Evolutionary conservation across 2,797 vertebrate genomes (phyloP).

Genomic region (Argyrosomus regius): DNA sequence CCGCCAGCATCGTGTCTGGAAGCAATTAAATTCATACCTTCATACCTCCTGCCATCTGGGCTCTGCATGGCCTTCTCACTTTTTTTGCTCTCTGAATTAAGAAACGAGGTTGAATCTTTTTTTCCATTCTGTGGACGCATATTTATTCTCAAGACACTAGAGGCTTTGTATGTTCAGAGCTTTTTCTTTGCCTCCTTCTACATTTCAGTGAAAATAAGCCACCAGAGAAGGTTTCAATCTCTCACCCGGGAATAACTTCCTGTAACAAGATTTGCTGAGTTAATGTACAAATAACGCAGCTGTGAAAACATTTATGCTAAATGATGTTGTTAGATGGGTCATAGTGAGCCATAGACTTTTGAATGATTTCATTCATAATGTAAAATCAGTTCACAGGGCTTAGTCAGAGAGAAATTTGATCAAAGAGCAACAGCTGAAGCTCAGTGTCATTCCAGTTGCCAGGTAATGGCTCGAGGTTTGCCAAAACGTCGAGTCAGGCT

Average conservation of each 20-base stretch:
- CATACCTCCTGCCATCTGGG: constrained; percentile 81
- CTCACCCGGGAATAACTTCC: constrained; percentile 65
- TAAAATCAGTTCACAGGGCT: constrained; percentile 25
- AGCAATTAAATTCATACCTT: constrained; percentile 84
- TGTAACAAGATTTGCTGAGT: constrained; percentile 66
- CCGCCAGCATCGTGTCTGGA: constrained; percentile 72
- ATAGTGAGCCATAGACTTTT: constrained; percentile 16
- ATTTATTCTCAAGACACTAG: constrained; percentile 76
- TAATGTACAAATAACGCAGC: constrained; percentile 72
- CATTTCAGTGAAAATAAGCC: constrained; percentile 69
- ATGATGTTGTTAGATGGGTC: constrained; percentile 40
- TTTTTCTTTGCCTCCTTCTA: constrained; percentile 37
- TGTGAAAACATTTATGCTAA: constrained; percentile 67
- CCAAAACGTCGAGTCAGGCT: constrained; percentile 55
- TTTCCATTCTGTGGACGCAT: constrained; percentile 76
- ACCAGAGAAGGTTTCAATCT: constrained; percentile 51
- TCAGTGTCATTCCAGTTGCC: constrained; percentile 54
- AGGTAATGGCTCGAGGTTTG: constrained; percentile 40
- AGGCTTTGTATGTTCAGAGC: constrained; percentile 63
- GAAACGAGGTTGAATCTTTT: constrained; percentile 70
- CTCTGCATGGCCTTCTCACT: constrained; percentile 66
- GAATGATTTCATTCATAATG: constrained; percentile 65
- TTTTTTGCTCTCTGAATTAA: constrained; percentile 76
- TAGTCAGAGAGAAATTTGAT: constrained; percentile 38
- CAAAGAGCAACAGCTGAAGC: constrained; percentile 50